Evolutionary conservation across 2,797 vertebrate species (phyloP).

Genomic region (Todus mexicanus): DNA sequence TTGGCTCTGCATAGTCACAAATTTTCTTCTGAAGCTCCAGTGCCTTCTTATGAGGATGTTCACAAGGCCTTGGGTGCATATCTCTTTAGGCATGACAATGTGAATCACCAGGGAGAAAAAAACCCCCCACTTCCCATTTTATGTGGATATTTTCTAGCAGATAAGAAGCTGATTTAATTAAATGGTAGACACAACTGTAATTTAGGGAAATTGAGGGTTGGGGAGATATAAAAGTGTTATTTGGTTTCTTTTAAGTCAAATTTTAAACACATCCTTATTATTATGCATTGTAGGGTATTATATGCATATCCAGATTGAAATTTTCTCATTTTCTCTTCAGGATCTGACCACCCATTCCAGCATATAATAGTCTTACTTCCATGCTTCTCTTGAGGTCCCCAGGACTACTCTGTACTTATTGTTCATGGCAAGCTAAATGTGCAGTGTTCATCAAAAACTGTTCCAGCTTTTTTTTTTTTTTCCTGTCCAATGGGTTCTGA

Average conservation of each 20-base stretch:
- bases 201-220: background rate
- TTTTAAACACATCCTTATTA: background rate
- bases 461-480: background rate
- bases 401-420: background rate
- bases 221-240: background rate
- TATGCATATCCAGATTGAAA: background rate
- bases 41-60: background rate
- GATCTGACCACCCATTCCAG: background rate
- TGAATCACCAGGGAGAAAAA: background rate
- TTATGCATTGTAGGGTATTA: background rate
- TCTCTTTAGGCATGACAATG: background rate
- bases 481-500: background rate
- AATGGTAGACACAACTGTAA: background rate
- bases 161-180: background rate
- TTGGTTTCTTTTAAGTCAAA: background rate
- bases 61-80: background rate
- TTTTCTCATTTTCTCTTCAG: background rate
- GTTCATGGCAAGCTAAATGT: background rate
- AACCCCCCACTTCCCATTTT: background rate
- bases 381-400: background rate
- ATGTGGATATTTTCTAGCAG: background rate
- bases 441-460: background rate
- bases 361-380: background rate
- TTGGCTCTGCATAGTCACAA: background rate
- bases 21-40: background rate